These are phyloP conservation scores for Machimus atricapillus DNA, from an alignment of 2,888 invertebrate genomes.

Conservation along the genomic window DNA sequence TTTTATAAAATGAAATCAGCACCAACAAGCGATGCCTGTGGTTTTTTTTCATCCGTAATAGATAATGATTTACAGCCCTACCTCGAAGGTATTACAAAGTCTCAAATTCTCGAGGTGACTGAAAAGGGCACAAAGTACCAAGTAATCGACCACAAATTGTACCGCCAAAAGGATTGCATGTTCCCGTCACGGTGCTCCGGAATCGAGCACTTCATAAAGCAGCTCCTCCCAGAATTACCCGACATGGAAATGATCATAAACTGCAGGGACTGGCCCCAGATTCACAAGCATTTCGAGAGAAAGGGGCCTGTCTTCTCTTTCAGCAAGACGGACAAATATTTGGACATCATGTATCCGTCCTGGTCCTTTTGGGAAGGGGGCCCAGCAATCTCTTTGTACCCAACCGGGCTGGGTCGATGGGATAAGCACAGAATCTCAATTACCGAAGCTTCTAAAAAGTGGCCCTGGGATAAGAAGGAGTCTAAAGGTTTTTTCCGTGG, in stretches of 20 bases:
- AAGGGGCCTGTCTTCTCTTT: slow-evolving; percentile 91
- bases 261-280: slow-evolving; percentile 92
- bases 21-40: slow-evolving; percentile 65
- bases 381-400: slow-evolving; percentile 92
- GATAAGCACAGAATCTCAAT: slow-evolving; percentile 80
- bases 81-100: slow-evolving; percentile 72
- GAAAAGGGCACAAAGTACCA: slow-evolving; percentile 79
- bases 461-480: slow-evolving; percentile 80
- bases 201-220: slow-evolving; percentile 84
- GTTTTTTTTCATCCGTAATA: slow-evolving; percentile 72
- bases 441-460: slow-evolving; percentile 68
- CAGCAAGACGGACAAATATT: slow-evolving; percentile 83
- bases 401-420: slow-evolving; percentile 93
- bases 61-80: slow-evolving; percentile 74
- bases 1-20: neutral
- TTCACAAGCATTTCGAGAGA: slow-evolving; percentile 69
- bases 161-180: slow-evolving; percentile 84
- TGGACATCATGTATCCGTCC: slow-evolving; percentile 93
- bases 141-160: slow-evolving; percentile 80
- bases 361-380: slow-evolving; percentile 99
- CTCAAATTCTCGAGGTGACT: slow-evolving; percentile 69
- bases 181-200: slow-evolving; percentile 93
- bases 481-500: slow-evolving; percentile 86
- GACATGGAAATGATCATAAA: slow-evolving; percentile 89
- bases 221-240: slow-evolving; percentile 73